These are phyloP conservation scores for Venustoraphidia nigricollis DNA, from an alignment of 2,888 invertebrate genomes.

Conservation along the genomic window DNA sequence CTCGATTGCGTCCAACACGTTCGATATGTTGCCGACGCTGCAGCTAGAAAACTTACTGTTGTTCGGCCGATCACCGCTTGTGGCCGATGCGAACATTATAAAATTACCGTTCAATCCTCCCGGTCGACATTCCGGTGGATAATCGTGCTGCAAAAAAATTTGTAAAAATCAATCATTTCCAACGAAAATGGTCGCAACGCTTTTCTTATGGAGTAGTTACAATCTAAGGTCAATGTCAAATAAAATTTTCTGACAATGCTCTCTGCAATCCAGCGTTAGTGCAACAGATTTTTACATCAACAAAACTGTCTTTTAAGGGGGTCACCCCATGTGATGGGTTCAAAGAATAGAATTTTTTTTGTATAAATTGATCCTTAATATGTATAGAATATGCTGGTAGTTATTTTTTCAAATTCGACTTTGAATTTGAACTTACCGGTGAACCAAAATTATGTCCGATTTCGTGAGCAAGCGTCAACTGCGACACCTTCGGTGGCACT, in stretches of 20 bases:
- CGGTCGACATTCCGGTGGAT: slow-evolving; percentile 77
- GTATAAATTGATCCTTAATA: too few relatives aligned
- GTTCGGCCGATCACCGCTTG: slow-evolving; percentile 93
- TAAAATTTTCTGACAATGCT: too few relatives aligned
- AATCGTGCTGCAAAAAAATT: slow-evolving; percentile 63
- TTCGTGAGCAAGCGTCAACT: slow-evolving; percentile 94
- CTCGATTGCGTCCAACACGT: slow-evolving; percentile 82
- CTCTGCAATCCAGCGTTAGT: too few relatives aligned
- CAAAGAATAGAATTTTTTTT: too few relatives aligned
- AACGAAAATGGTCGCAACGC: neutral
- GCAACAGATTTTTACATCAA: too few relatives aligned
- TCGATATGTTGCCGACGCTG: slow-evolving; percentile 87
- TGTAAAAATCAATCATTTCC: neutral
- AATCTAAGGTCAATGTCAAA: too few relatives aligned
- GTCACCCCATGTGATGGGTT: too few relatives aligned
- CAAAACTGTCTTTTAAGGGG: too few relatives aligned
- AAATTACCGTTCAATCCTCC: slow-evolving; percentile 89
- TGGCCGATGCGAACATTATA: slow-evolving; percentile 99
- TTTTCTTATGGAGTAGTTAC: too few relatives aligned
- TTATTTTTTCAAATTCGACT: too few relatives aligned
- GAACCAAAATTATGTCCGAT: slow-evolving; percentile 99
- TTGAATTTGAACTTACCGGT: slow-evolving; percentile 73
- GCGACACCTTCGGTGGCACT: slow-evolving; percentile 95
- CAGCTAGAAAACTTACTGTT: slow-evolving; percentile 95
- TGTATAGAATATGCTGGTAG: too few relatives aligned